Percentiles rank a stretch among this genome's conserved stretches.
phyloP scores from a whole-genome alignment of 2,888 invertebrate species.

The Sminthurinus aureus region DNA sequence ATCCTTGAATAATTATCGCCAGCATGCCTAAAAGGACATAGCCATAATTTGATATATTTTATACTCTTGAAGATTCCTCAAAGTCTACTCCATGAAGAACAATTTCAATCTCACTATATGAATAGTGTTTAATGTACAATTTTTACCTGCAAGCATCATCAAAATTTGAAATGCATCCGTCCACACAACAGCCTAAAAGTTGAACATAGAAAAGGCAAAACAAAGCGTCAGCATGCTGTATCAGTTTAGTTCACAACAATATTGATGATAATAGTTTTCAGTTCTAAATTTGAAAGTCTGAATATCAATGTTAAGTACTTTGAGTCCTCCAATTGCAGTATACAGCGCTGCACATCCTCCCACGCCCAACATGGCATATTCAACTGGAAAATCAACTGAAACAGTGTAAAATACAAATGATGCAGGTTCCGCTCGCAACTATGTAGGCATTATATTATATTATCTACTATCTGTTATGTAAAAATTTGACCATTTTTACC shows the following conservation, averaged over 20 bases:
- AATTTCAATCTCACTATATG: too few species aligned
- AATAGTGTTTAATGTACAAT: background rate
- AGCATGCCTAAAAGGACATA: slow-evolving; percentile 69
- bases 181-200: slow-evolving; percentile 72
- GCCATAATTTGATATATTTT: background rate
- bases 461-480: background rate
- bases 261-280: too few species aligned
- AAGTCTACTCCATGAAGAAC: background rate
- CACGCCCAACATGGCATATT: slow-evolving; percentile 50
- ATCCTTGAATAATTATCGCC: slow-evolving; percentile 70
- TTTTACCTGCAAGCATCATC: slow-evolving; percentile 63
- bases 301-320: slow-evolving; percentile 59
- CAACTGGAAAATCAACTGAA: slow-evolving; percentile 43
- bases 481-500: slow-evolving; percentile 12
- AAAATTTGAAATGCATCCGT: slow-evolving; percentile 91
- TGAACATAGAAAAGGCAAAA: too few species aligned
- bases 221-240: too few species aligned
- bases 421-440: background rate
- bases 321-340: slow-evolving; percentile 71
- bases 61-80: background rate
- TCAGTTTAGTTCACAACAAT: too few species aligned
- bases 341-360: slow-evolving; percentile 53
- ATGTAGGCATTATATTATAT: background rate
- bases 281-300: too few species aligned
- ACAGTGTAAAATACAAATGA: background rate